Evolutionary conservation across 2,797 vertebrate species (phyloP), one percentile per base, ranked within the genome.

Genomic region (Cynopterus sphinx): DNA sequence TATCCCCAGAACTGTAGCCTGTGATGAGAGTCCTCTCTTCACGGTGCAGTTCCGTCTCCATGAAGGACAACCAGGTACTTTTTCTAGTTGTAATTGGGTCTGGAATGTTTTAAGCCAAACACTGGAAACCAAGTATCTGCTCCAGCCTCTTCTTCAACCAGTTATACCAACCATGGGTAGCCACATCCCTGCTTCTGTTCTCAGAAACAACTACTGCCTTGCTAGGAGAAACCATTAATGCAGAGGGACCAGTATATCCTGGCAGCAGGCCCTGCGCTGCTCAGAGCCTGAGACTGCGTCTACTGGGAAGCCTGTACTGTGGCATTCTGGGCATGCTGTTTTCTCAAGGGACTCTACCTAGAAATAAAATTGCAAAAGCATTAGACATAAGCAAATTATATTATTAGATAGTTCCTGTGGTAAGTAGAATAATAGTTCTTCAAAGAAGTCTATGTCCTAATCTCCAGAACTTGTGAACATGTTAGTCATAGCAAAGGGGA

Each of bases 1-100:
- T 98, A 4, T 98, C 98, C 67, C 98, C 98, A 13, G 98, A 99
- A 93, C 99, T 99, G 97, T 99, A 98, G 31, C 98, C 98, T 49
- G 98, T 98, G 92, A 99, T 95, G 73, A 99, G 53, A 0, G 98
- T 99, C 87, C 94, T 97, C 70, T 98, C 98, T 26, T 99, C 98
- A 96, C 98, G 99, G 10, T 96, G 96, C 57, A 99, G 97, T 28
- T 98, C 98, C 9, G 96, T 96, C 94, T 99, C 98, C 98, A 99
- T 98, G 97, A 98, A 99, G 2, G 98, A 98, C 89, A 99, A 96
- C 98, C 99, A 99, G 93, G 99, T 97, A 91, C 94, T 98, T 96
- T 99, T 98, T 91, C 97, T 96, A 71, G 98, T 98, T 26, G 95
- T 98, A 93, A 98, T 49, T 49, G 49, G 49, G 49, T 49, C 49